Conservation (phyloP, 2,113 vertebrate species). For the Plestiodon gilberti region DNA sequence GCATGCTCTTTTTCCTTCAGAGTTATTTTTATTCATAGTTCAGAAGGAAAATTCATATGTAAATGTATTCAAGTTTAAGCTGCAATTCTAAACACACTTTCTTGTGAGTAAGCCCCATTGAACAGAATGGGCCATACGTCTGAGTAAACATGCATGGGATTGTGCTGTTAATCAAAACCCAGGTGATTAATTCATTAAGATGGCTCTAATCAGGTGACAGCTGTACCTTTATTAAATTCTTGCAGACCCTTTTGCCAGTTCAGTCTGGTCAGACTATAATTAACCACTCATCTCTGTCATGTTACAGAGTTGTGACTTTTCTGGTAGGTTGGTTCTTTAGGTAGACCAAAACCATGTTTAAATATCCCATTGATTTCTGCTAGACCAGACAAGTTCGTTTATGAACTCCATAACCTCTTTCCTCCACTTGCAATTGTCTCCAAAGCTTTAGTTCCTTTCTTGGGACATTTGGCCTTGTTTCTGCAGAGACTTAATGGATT, state of each 20-base stretch:
- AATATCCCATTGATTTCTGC: background rate
- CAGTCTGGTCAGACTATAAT: background rate
- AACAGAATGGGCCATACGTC: no score
- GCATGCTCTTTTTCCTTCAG: background rate
- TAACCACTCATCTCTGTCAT: background rate
- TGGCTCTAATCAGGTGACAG: background rate
- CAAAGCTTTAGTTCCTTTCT: background rate
- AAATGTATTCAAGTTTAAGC: background rate
- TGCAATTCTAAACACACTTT: no score
- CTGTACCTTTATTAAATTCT: background rate
- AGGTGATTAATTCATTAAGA: background rate
- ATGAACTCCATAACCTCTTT: background rate
- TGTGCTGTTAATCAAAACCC: background rate
- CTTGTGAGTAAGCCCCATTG: background rate
- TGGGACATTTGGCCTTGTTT: background rate
- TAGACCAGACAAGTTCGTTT: background rate
- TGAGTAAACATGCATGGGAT: background rate
- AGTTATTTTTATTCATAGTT: background rate
- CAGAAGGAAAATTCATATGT: no score
- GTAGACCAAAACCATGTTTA: background rate
- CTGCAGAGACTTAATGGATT: constrained; percentile 13
- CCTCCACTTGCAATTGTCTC: background rate
- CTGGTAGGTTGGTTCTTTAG: background rate
- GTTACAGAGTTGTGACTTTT: background rate
- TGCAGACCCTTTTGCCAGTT: no score